phyloP scores from a whole-genome alignment of 2,113 vertebrate genomes.

The Oncorhynchus kisutch region DNA sequence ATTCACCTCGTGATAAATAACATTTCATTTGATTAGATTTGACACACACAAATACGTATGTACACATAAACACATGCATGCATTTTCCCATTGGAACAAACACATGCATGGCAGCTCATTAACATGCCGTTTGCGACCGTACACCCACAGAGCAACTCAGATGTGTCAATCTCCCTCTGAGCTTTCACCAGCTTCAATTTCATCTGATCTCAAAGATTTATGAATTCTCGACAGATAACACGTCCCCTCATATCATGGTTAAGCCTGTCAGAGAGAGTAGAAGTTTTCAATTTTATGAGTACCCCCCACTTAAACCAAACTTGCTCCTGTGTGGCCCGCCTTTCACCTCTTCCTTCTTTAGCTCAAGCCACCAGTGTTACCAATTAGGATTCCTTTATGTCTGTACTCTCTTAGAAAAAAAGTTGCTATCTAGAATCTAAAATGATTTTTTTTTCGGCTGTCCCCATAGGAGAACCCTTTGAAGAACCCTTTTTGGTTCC shows the following conservation, averaged over 20 bases:
- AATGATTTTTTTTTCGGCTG: too few relatives aligned
- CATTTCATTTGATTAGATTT: too few relatives aligned
- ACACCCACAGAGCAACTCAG: conserved; percentile 58
- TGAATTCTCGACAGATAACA: conserved; percentile 72
- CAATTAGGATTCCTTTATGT: too few relatives aligned
- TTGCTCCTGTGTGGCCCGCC: too few relatives aligned
- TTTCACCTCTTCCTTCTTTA: too few relatives aligned
- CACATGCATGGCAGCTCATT: conserved; percentile 42
- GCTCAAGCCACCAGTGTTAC: too few relatives aligned
- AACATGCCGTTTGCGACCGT: conserved; percentile 55
- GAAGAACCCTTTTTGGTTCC: too few relatives aligned
- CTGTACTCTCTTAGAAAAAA: too few relatives aligned
- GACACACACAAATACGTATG: neutral
- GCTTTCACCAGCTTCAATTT: conserved; percentile 68
- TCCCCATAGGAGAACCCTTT: too few relatives aligned
- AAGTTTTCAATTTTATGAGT: conserved; percentile 35
- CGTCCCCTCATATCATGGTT: conserved; percentile 64
- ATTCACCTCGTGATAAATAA: too few relatives aligned
- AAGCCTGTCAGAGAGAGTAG: conserved; percentile 46
- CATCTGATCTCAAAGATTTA: conserved; percentile 71
- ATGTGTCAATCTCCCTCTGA: conserved; percentile 61
- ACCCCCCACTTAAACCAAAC: too few relatives aligned
- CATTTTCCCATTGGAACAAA: conserved; percentile 17
- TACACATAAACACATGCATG: conserved; percentile 40
- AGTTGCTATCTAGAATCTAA: too few relatives aligned